A percentile compares a stretch with the other conserved stretches of the same genome.
phyloP scores from a whole-genome alignment of 2,113 vertebrate genomes.

The Marcusenius ussheri region DNA sequence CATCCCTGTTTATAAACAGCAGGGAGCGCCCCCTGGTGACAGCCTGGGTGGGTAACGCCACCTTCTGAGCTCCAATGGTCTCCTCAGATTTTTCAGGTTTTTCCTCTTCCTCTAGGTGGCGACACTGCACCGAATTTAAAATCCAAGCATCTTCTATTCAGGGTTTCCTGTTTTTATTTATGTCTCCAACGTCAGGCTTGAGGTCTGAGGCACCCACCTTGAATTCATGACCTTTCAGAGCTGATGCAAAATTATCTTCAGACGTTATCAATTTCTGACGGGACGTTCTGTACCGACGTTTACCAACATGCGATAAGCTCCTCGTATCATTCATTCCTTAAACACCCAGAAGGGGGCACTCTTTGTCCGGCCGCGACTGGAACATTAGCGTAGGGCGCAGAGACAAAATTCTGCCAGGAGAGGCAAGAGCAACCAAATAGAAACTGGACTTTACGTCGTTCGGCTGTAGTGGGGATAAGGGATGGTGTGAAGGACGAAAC shows the following conservation, averaged over 20 bases:
- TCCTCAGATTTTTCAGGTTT: not conserved
- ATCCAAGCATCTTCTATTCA: not conserved
- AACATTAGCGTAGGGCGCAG: not conserved
- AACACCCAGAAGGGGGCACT: not conserved
- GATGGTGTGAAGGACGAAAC: not conserved
- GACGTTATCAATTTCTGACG: not conserved
- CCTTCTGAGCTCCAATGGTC: not conserved
- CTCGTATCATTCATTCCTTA: not conserved
- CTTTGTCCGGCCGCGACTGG: not conserved
- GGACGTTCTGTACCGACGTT: not conserved
- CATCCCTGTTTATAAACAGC: not conserved
- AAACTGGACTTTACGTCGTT: not conserved
- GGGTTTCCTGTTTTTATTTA: not conserved
- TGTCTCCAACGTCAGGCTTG: not conserved
- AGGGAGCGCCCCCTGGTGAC: not conserved
- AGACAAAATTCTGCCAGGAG: not conserved
- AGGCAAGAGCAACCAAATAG: not conserved
- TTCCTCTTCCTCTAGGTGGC: not conserved
- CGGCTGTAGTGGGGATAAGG: not conserved
- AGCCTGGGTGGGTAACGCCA: not conserved
- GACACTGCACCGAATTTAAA: not conserved
- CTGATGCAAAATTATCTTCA: not conserved
- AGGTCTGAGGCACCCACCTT: not conserved
- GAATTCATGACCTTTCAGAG: not conserved
- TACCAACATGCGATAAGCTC: not conserved